These are phyloP conservation scores for Pocillopora damicornis DNA, from an alignment of 64 coral and sea anemone species.

Conservation along the genomic window DNA sequence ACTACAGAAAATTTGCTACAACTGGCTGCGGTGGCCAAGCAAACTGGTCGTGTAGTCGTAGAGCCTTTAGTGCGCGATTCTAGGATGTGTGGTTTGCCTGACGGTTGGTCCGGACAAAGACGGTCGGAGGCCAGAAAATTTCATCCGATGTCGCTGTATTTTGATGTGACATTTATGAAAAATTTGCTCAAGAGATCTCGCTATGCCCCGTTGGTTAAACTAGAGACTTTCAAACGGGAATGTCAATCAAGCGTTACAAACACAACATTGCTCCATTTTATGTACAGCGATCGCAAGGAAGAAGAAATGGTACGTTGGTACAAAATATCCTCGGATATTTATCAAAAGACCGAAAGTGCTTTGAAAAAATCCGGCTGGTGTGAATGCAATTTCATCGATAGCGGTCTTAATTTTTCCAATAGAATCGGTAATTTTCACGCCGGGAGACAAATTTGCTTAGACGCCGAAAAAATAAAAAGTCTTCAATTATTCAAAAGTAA, in stretches of 20 bases:
- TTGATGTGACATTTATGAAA: slow-evolving; percentile 81
- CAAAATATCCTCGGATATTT: slow-evolving; percentile 43
- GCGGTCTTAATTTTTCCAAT: slow-evolving; percentile 62
- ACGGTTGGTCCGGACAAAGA: slow-evolving; percentile 68
- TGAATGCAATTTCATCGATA: slow-evolving; percentile 95
- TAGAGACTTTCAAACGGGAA: slow-evolving; percentile 63
- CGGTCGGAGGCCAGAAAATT: slow-evolving; percentile 71
- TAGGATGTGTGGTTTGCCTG: slow-evolving; percentile 93
- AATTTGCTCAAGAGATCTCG: slow-evolving; percentile 54
- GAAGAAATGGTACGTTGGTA: slow-evolving; percentile 78
- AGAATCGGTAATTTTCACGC: slow-evolving; percentile 56
- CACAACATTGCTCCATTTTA: slow-evolving; percentile 86
- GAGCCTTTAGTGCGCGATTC: slow-evolving; percentile 95
- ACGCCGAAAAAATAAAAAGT: slow-evolving; percentile 68
- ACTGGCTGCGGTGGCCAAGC: slow-evolving; percentile 70
- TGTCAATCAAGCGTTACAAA: slow-evolving; percentile 53
- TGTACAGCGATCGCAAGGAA: slow-evolving; percentile 56
- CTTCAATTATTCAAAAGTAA: slow-evolving; percentile 56
- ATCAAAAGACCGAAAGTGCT: slow-evolving; percentile 32
- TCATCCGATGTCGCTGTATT: slow-evolving; percentile 82
- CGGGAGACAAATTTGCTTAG: slow-evolving; percentile 82
- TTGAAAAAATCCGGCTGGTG: slow-evolving; percentile 64
- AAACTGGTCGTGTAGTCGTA: slow-evolving; percentile 60
- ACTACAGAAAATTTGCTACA: slow-evolving; percentile 94
- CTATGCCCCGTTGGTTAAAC: slow-evolving; percentile 56